Percentiles rank a stretch among this genome's conserved stretches.
Evolutionary conservation across 2,888 invertebrate genomes (phyloP).

Genomic region (Phymatocera aterrima): DNA sequence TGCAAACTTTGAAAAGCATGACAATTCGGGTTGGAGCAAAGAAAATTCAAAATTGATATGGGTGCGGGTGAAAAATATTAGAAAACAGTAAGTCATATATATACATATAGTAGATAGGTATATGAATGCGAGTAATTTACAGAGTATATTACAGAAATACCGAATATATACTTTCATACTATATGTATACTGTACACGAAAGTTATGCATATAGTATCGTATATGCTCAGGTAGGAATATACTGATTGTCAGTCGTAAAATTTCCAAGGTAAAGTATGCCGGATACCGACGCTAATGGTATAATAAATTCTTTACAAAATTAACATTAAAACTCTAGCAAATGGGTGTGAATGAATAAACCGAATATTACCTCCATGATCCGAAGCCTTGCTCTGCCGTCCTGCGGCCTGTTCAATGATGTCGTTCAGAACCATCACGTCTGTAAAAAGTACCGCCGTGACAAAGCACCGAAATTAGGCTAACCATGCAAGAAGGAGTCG

Average conservation of each 20-base stretch:
- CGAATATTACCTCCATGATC: constrained; percentile 88
- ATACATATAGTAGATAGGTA: constrained; percentile 31
- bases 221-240: constrained; percentile 12
- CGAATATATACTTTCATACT: neutral
- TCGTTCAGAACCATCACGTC: constrained; percentile 98
- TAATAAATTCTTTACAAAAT: constrained; percentile 44
- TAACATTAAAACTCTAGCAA: constrained; percentile 26
- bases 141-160: constrained; percentile 39
- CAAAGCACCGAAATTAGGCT: neutral
- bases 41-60: constrained; percentile 34
- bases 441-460: constrained; percentile 74
- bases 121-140: constrained; percentile 25
- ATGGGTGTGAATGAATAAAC: constrained; percentile 40
- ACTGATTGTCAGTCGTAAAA: neutral
- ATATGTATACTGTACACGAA: no score
- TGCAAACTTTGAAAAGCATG: constrained; percentile 39
- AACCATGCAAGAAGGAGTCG: no score
- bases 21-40: constrained; percentile 42
- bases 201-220: constrained; percentile 28
- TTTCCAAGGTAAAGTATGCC: neutral
- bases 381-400: constrained; percentile 89
- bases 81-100: constrained; percentile 26
- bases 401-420: constrained; percentile 96
- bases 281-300: constrained; percentile 28
- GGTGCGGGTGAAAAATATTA: constrained; percentile 42